phyloP scores from a whole-genome alignment of 2,888 invertebrate species.

The Campoplex nolae region DNA sequence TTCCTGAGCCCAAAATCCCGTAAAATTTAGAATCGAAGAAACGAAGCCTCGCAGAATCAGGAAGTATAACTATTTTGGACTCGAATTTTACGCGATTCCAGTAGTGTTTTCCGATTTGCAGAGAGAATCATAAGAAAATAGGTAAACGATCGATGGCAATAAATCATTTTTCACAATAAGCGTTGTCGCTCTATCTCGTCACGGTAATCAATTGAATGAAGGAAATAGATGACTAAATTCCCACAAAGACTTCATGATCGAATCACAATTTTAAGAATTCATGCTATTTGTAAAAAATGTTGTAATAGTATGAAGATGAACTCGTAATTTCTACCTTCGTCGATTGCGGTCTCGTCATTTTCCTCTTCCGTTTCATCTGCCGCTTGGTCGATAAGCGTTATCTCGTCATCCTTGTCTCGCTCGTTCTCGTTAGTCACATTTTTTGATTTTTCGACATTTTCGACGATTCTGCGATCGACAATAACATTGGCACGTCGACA shows the following conservation, averaged over 20 bases:
- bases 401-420: slow-evolving; percentile 2
- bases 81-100: neutral
- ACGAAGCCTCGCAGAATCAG: no score
- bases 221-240: neutral
- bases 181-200: neutral
- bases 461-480: slow-evolving; percentile 2
- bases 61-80: no score
- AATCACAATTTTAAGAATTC: neutral
- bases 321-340: slow-evolving; percentile 54
- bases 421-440: neutral
- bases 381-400: slow-evolving; percentile 9
- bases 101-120: neutral
- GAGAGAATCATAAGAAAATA: neutral
- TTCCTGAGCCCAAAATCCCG: no score
- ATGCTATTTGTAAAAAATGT: neutral
- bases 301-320: neutral
- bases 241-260: neutral
- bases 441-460: slow-evolving; percentile 22
- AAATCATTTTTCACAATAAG: neutral
- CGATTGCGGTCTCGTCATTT: slow-evolving; percentile 45
- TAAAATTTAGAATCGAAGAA: no score
- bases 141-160: neutral
- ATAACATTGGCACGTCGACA: slow-evolving; percentile 39
- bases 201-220: neutral
- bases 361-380: slow-evolving; percentile 10